Percentiles rank a stretch among this genome's conserved stretches.
Evolutionary conservation across 2,888 invertebrate species (phyloP).

Genomic region (Theretra japonica): DNA sequence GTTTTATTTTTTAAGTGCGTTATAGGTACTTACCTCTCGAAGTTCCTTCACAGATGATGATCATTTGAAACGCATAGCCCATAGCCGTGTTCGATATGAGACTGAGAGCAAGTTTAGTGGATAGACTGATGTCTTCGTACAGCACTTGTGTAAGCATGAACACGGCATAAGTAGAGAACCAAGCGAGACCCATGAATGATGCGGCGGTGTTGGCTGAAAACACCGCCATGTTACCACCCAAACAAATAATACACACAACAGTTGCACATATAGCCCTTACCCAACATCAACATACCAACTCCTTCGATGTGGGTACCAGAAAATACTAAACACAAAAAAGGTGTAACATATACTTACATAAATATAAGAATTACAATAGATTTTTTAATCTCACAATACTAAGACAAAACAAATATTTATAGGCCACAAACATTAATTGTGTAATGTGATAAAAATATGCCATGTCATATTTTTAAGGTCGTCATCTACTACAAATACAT

Average conservation of each 20-base stretch:
- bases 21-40: slow-evolving; percentile 85
- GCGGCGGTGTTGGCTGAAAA: slow-evolving; percentile 92
- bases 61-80: slow-evolving; percentile 91
- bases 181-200: slow-evolving; percentile 90
- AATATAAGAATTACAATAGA: too few relatives aligned
- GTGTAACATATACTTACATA: too few relatives aligned
- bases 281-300: too few relatives aligned
- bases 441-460: neutral
- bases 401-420: too few relatives aligned
- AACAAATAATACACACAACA: too few relatives aligned
- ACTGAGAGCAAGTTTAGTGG: slow-evolving; percentile 86
- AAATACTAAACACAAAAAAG: too few relatives aligned
- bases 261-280: too few relatives aligned
- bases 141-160: slow-evolving; percentile 88
- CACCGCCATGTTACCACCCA: slow-evolving; percentile 25
- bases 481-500: neutral
- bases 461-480: neutral
- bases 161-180: slow-evolving; percentile 91
- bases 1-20: too few relatives aligned
- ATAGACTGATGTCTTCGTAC: slow-evolving; percentile 86
- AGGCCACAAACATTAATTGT: too few relatives aligned
- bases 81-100: slow-evolving; percentile 92
- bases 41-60: slow-evolving; percentile 90
- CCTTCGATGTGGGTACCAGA: too few relatives aligned
- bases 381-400: too few relatives aligned